Evolutionary conservation across 2,888 invertebrate species (phyloP), one percentile per base, ranked within the genome.

Genomic region (Limnephilus auricula): DNA sequence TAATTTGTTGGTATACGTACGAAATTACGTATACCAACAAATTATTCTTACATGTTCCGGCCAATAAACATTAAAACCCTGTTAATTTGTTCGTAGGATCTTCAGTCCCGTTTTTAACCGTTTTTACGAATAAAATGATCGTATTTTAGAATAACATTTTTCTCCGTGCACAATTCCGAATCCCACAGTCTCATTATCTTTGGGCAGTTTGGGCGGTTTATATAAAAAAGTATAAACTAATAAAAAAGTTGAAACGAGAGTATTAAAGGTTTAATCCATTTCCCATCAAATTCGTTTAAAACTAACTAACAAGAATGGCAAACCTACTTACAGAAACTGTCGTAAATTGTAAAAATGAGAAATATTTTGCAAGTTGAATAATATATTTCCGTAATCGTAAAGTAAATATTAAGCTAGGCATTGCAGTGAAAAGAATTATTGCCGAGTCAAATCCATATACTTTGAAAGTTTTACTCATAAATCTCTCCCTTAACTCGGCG

Each of bases 401-500:
- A 82, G 82, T 25, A 34, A 82, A 82, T 82, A 82, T 34, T 30
- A 85, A 85, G 45, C 30, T n/a, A 40, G 37, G 40, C 18, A 84
- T 87, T 87, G 65, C 87, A 45, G 30, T 2, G 87, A 31, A 88
- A 34, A 32, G 78, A 78, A 88, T 78, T 78, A 79, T 88, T 88
- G 65, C 78, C n/a, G 32, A 88, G 78, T 88, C 34, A 88, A 85
- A 80, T 89, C 31, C 40, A 30, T 45, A 89, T 45, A 80, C 80
- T 89, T 79, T 37, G 82, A 34, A 82, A 90, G 79, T 88, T 88
- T 82, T 88, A 2, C 34, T 32, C 83, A 90, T 90, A 90, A 90
- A 90, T 90, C 89, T 79, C 31, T 50, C 89, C 6, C 31, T 31
- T 31, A 65, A 87, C 87, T 65, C 87, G 50, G 87, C 31, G 45